These are phyloP conservation scores for Uropsilus gracilis DNA, from an alignment of 2,113 vertebrate genomes.

Conservation along the genomic window DNA sequence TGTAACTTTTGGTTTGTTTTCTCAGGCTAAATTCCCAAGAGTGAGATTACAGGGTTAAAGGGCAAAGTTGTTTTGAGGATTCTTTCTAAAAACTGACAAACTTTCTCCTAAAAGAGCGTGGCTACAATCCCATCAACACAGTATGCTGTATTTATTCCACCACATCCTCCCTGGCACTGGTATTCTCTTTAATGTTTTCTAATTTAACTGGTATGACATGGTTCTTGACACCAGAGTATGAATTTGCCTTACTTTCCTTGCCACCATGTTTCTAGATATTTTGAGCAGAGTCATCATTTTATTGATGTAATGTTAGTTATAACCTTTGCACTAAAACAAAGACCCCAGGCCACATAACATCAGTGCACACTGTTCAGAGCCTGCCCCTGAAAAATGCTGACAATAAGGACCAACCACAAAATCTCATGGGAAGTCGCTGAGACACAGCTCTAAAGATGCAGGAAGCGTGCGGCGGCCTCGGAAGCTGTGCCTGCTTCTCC, in stretches of 20 bases:
- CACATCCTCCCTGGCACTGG: not conserved
- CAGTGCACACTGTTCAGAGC: not conserved
- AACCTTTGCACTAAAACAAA: no score
- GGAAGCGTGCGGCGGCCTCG: not conserved
- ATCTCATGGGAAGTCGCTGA: not conserved
- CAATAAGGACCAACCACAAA: not conserved
- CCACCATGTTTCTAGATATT: not conserved
- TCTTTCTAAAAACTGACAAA: not conserved
- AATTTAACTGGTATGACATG: not conserved
- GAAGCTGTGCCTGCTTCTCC: not conserved
- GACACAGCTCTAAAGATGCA: constrained; percentile 15
- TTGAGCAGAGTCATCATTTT: not conserved
- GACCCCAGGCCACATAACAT: not conserved
- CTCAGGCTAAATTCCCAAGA: not conserved
- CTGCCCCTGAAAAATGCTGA: not conserved
- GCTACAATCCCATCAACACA: not conserved
- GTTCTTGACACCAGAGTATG: not conserved
- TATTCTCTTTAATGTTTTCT: constrained; percentile 20
- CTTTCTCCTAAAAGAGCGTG: not conserved
- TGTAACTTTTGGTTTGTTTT: not conserved
- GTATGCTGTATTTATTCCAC: not conserved
- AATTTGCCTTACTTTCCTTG: not conserved
- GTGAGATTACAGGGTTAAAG: not conserved
- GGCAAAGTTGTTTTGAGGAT: not conserved
- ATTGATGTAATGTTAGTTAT: no score